These are phyloP conservation scores for Drosophila suboccidentalis DNA, from an alignment of 2,888 invertebrate species.

Conservation along the genomic window DNA sequence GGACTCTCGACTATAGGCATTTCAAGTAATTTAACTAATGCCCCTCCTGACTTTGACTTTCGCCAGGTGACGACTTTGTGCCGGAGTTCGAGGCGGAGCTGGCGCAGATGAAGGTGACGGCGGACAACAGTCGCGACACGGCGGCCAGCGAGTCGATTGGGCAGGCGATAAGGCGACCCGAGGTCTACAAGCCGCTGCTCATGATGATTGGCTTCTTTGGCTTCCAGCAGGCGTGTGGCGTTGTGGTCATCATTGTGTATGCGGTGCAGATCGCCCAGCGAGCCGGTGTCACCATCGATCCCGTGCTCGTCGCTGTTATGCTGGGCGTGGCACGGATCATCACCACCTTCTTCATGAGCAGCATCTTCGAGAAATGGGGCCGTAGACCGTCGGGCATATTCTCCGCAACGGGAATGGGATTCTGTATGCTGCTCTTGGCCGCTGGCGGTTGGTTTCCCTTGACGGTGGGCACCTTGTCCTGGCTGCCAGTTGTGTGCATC, in stretches of 20 bases:
- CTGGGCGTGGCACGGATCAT: conserved; percentile 89
- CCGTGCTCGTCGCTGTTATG: conserved; percentile 89
- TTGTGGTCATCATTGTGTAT: conserved; percentile 91
- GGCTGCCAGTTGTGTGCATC: conserved; percentile 82
- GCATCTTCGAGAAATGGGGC: conserved; percentile 88
- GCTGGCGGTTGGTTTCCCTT: conserved; percentile 86
- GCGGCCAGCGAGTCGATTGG: conserved; percentile 74
- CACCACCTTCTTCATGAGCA: conserved; percentile 88
- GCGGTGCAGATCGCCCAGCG: conserved; percentile 89
- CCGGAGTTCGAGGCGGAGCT: conserved; percentile 84
- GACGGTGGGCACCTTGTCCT: conserved; percentile 65
- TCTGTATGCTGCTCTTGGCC: conserved; percentile 88
- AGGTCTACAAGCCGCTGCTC: conserved; percentile 84
- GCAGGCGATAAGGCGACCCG: conserved; percentile 80
- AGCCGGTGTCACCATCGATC: conserved; percentile 88
- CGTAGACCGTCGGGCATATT: conserved; percentile 88
- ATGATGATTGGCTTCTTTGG: conserved; percentile 89
- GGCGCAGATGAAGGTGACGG: conserved; percentile 78
- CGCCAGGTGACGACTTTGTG: conserved; percentile 66
- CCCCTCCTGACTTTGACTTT: too few species aligned
- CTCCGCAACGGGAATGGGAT: conserved; percentile 89
- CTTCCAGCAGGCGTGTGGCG: conserved; percentile 90
- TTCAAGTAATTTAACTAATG: too few species aligned
- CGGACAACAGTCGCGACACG: conserved; percentile 73
- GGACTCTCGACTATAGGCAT: too few species aligned